Evolutionary conservation across 2,113 vertebrate species (phyloP).

Genomic region (Rhinichthys klamathensis): DNA sequence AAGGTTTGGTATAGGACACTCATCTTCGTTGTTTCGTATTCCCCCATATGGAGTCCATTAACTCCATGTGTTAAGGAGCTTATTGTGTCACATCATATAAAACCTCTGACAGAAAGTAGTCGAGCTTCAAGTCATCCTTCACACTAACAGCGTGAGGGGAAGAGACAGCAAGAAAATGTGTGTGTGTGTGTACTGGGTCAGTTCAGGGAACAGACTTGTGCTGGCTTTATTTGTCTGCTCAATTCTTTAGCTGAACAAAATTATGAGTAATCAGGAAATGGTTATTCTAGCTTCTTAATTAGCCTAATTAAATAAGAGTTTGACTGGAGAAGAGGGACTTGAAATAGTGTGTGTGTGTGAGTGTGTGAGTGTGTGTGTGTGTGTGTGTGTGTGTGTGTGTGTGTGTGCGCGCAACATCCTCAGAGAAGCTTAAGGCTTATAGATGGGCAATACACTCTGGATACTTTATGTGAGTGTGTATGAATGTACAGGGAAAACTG

Average conservation of each 20-base stretch:
- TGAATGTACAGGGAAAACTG: background rate
- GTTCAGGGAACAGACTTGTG: background rate
- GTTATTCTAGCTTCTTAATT: conserved; percentile 75
- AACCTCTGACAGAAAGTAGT: conserved; percentile 27
- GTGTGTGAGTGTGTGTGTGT: conserved; percentile 26
- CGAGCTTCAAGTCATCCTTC: conserved; percentile 27
- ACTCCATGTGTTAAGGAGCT: conserved; percentile 39
- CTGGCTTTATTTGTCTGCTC: conserved; percentile 20
- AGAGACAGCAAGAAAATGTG: conserved; percentile 7
- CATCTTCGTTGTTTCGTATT: background rate
- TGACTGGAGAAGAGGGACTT: conserved; percentile 58
- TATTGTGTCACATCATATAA: conserved; percentile 44
- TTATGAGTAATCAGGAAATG: conserved; percentile 73
- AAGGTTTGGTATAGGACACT: background rate
- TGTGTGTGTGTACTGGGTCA: conserved; percentile 18
- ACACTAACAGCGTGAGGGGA: conserved; percentile 23
- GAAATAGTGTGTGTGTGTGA: background rate
- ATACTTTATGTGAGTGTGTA: background rate
- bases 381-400: conserved; percentile 41
- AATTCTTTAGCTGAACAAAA: conserved; percentile 65
- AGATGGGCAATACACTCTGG: background rate
- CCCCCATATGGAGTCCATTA: conserved; percentile 39
- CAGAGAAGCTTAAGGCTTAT: background rate
- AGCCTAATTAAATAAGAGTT: conserved; percentile 74
- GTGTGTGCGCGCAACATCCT: background rate